These are phyloP conservation scores for Myiotriccus ornatus DNA, from an alignment of 2,797 vertebrate species.

Conservation along the genomic window DNA sequence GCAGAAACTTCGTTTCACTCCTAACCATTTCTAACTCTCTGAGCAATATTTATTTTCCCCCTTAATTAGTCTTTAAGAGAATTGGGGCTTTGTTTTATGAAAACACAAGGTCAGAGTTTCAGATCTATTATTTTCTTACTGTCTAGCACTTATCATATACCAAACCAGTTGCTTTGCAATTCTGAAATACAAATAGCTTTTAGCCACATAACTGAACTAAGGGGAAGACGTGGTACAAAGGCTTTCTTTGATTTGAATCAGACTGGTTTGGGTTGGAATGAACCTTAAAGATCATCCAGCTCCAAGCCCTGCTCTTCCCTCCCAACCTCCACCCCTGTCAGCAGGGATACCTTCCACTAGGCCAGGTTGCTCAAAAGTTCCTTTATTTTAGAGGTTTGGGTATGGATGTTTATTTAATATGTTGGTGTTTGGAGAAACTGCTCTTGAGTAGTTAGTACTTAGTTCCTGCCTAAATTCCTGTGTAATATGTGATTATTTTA, in stretches of 20 bases:
- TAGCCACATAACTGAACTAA: background rate
- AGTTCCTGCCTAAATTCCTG: background rate
- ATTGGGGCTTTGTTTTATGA: background rate
- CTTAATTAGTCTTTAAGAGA: background rate
- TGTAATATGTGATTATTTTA: background rate
- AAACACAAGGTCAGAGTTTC: background rate
- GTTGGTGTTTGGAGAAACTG: background rate
- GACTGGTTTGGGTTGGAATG: background rate
- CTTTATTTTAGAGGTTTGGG: background rate
- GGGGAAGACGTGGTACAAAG: accelerated
- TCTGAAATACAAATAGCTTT: background rate
- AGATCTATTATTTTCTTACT: background rate
- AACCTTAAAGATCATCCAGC: background rate
- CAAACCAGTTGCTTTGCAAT: background rate
- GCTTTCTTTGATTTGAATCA: background rate
- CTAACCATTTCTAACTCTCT: background rate
- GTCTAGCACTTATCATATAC: background rate
- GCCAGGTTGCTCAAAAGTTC: background rate
- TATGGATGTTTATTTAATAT: background rate
- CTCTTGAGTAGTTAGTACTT: background rate
- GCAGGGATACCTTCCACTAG: background rate
- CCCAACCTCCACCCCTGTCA: no score
- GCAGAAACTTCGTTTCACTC: background rate
- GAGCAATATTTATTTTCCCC: background rate
- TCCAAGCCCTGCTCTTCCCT: background rate